Evolutionary conservation across 2,113 vertebrate genomes (phyloP), one percentile per base, ranked within the genome.

Genomic region (Chlorodrepanis virens): DNA sequence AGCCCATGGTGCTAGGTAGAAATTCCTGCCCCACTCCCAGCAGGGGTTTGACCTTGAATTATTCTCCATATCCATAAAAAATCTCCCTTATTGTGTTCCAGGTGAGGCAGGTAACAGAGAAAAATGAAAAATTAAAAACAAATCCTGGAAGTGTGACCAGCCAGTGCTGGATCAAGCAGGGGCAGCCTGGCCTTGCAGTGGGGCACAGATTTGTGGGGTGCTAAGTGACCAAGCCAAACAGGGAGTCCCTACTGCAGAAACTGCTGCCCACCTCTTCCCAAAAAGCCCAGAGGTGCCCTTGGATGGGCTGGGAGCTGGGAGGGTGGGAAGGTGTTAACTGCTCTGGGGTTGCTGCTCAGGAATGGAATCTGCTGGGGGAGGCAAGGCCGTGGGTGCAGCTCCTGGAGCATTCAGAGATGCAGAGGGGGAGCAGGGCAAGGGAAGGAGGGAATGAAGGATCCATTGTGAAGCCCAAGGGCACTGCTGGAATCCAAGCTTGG

Each of bases 191-290:
- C 40, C 35, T 45, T 63, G 65, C 33, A 42, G 3, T 17, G 29
- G 60, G 61, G 54, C 14, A 15, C 28, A 29, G 39, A 33, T 11
- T 4, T 47, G 12, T 9, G 65, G 45, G 63, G 29, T 75, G 20
- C 13, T 31, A 1, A 1, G 2, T 27, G 59, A 17, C 20, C 0
- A 0, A 61, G 53, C 7, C 8, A 35, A 90, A n/a, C 3, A 1
- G 0, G n/a, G 12, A 15, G 31, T 37, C 29, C 13, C 19, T 9
- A 1, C 3, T 35, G 52, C 28, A 40, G 44, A 28, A 79, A 24
- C 6, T 19, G 39, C 56, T 7, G 2, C 21, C 15, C 2, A 1
- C 9, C 11, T 23, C 67, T 33, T 18, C 52, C 3, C 4, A 33
- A 67, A 27, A 23, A 4, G 1, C 28, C 45, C 59, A 13, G 42